phyloP scores from a whole-genome alignment of 1,140 invertebrate species.

The Aphelinus certus region DNA sequence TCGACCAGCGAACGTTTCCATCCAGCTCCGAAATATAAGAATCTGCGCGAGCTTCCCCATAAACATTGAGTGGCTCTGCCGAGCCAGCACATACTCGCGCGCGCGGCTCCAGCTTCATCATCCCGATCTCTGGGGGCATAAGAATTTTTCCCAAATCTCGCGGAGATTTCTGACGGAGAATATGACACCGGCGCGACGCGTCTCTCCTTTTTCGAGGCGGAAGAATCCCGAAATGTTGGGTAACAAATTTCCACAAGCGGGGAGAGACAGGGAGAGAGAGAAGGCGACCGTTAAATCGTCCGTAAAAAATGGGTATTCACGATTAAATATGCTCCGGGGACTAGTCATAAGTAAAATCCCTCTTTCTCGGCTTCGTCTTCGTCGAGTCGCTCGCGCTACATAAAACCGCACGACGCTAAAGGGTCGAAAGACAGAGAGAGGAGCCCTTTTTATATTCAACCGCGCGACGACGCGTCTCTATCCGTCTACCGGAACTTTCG shows the following conservation, averaged over 20 bases:
- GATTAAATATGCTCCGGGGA: conserved; percentile 34
- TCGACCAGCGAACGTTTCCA: too few species aligned
- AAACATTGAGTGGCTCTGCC: too few species aligned
- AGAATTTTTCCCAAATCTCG: conserved; percentile 20
- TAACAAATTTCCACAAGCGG: conserved; percentile 24
- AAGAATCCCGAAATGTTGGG: conserved; percentile 30
- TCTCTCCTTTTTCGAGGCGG: not conserved
- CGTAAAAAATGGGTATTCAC: conserved; percentile 31
- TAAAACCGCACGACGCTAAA: not conserved
- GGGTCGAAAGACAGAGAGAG: not conserved
- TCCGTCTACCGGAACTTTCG: conserved; percentile 13
- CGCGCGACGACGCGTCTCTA: conserved; percentile 4
- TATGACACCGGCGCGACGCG: conserved; percentile 2
- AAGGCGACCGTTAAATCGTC: conserved; percentile 31
- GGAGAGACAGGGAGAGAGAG: too few species aligned
- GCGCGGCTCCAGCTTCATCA: too few species aligned
- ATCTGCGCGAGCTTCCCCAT: too few species aligned
- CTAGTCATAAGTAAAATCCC: conserved; percentile 35
- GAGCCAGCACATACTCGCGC: too few species aligned
- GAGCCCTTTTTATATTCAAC: not conserved
- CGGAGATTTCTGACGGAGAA: conserved; percentile 5
- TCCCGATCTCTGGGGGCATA: too few species aligned
- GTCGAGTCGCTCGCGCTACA: not conserved
- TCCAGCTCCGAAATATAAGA: too few species aligned
- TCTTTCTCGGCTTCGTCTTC: conserved; percentile 7